Evolutionary conservation across 2,113 vertebrate genomes (phyloP), one percentile per base, ranked within the genome.

Genomic region (Phalacrocorax pelagicus): DNA sequence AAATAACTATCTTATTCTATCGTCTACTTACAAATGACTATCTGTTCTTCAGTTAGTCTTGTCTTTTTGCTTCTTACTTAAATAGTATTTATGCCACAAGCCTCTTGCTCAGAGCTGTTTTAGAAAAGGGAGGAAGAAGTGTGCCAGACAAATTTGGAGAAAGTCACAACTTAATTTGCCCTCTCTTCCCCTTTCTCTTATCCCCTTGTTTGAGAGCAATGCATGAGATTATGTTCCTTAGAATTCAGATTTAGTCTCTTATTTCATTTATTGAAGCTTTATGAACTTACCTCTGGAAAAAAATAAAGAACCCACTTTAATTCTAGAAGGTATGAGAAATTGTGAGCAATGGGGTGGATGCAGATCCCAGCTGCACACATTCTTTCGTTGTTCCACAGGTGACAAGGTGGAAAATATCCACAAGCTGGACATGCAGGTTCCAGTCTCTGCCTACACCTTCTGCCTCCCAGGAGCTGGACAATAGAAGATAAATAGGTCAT

Each of bases 401-500:
- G 70, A 71, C 7, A 92, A 91, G 34, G n/a, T 87, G 44, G 58
- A 79, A 91, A 95, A 96, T 75, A 70, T 69, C 24, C 0, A 0
- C 58, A 73, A 85, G 58, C 32, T 94, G 66, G 81, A 79, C 65
- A 23, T 46, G 17, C 21, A 89, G 72, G 40, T 87, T 89, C 13
- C 27, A 54, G 26, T 49, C 62, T 80, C 73, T 84, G 80, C 24
- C 30, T 65, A 57, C 11, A 70, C 14, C 51, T 93, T 72, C 72
- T 77, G 46, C 77, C 38, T 81, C 46, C 10, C 58, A 69, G 73
- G 44, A 75, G 10, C 22, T 57, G 66, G 49, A 87, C 34, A 91
- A 85, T 62, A 85, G 75, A 86, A 92, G 54, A 94, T 81, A 87
- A 94, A 91, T 65, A 91, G 77, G 91, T 89, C 47, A 79, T 84